phyloP scores from a whole-genome alignment of 35 echinoderm and acorn worm species.

The Amphiura filiformis region DNA sequence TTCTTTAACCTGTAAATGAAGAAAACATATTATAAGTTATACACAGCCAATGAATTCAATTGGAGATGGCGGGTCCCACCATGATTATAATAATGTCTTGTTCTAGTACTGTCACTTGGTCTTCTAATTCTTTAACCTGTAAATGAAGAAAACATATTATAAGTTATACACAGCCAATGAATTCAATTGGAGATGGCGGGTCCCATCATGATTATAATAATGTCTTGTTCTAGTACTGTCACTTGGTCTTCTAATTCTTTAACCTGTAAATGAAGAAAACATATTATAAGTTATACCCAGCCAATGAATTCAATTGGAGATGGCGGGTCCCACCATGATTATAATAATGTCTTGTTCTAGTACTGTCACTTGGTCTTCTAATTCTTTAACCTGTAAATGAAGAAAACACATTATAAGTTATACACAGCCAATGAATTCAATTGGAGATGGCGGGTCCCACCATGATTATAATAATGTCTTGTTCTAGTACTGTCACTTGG shows the following conservation, averaged over 20 bases:
- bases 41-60: background rate
- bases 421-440: background rate
- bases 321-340: background rate
- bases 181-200: background rate
- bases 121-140: constrained; percentile 83
- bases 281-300: background rate
- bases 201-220: background rate
- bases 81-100: constrained; percentile 57
- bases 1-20: constrained; percentile 63
- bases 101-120: constrained; percentile 65
- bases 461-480: constrained; percentile 55
- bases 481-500: constrained; percentile 66
- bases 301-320: background rate
- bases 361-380: constrained; percentile 65
- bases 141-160: background rate
- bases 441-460: background rate
- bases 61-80: background rate
- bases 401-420: too few relatives aligned
- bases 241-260: constrained; percentile 80
- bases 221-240: constrained; percentile 63
- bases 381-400: constrained; percentile 63
- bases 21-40: too few relatives aligned
- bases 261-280: constrained; percentile 45
- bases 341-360: constrained; percentile 76
- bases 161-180: background rate